Evolutionary conservation across 2,888 invertebrate genomes (phyloP).

Genomic region (Rambutsinella grinnellia): DNA sequence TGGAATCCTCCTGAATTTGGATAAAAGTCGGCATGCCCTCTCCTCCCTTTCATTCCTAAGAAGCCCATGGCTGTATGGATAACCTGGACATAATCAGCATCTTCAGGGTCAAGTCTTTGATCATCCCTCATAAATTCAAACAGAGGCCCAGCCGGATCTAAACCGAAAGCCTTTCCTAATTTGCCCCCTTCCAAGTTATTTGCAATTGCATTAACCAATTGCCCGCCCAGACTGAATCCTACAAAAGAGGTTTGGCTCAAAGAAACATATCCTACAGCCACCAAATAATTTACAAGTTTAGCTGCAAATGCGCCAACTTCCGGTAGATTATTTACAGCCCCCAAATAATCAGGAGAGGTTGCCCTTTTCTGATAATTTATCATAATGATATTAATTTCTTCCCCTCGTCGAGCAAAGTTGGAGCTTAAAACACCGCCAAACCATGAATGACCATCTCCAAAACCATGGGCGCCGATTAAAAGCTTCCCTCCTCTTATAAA

Average conservation of each 20-base stretch:
- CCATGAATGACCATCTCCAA: slow-evolving; percentile 42
- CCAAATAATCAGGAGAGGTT: slow-evolving; percentile 77
- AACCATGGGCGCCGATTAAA: slow-evolving; percentile 62
- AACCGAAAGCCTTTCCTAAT: not conserved
- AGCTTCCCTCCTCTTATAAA: slow-evolving; percentile 50
- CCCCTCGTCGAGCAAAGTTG: slow-evolving; percentile 74
- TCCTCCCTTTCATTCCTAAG: slow-evolving; percentile 73
- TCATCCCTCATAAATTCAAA: slow-evolving; percentile 56
- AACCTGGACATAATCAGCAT: slow-evolving; percentile 81
- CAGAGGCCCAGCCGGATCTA: not conserved
- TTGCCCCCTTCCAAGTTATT: too few relatives aligned
- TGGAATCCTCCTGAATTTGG: slow-evolving; percentile 53
- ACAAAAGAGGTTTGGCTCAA: slow-evolving; percentile 74
- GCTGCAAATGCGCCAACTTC: slow-evolving; percentile 75
- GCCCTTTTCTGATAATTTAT: slow-evolving; percentile 74
- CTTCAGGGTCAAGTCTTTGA: slow-evolving; percentile 74
- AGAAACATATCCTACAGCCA: slow-evolving; percentile 73
- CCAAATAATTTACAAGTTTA: slow-evolving; percentile 74
- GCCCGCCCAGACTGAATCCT: slow-evolving; percentile 77
- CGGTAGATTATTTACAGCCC: slow-evolving; percentile 74
- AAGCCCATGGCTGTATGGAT: slow-evolving; percentile 74
- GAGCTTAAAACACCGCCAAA: not conserved
- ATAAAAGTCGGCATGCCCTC: slow-evolving; percentile 66
- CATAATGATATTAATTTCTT: slow-evolving; percentile 74
- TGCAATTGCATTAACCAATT: slow-evolving; percentile 77